Evolutionary conservation across 23 tunicate species (phyloP), one percentile per base, ranked within the genome.

Genomic region (Trididemnum miniatum): DNA sequence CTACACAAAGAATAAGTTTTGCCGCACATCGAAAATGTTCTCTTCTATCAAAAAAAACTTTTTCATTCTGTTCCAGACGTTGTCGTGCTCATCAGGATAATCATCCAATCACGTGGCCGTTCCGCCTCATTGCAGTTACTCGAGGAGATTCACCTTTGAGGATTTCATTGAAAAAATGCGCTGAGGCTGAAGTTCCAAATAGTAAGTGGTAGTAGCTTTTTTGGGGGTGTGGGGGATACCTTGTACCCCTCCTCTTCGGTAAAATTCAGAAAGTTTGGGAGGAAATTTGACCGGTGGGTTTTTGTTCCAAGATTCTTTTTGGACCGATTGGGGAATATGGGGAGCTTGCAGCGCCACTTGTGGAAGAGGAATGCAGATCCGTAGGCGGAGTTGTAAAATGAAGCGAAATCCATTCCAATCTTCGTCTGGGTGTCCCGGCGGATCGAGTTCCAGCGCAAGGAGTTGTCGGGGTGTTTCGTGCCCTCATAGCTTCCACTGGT

Each of bases 351-450:
- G 26, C 23, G 15, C 67, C 26, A 20, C 67, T 62, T 62, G 67
- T 26, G 67, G 67, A 18, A 62, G 15, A 12, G 67, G 67, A 62
- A 62, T 62, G 67, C 67, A 62, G 26, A 62, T 62, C 67, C 26
- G 67, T 3, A 22, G 26, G 29, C 26, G 67, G 67, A 62, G 67
- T 24, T 62, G 67, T 26, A 18, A 26, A 62, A 12, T 62, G 4
- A 62, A 24, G n/a, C 26, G n/a, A 24, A n/a, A 62, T n/a, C 67
- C 67, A 24, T 62, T 62, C 26, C 67, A 62, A 18, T 3, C n/a
- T 26, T 62, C 26, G 25, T 22, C 5, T 24, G 67, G 67, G 3
- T 62, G 67, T 62, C 25, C 5, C 29, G 26, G 26, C 15, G 29
- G 67, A 62, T 62, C 67, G n/a, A 5, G 26, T 12, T 18, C n/a